These are phyloP conservation scores for Periophthalmus modestus DNA, from an alignment of 2,113 vertebrate species.

Conservation along the genomic window DNA sequence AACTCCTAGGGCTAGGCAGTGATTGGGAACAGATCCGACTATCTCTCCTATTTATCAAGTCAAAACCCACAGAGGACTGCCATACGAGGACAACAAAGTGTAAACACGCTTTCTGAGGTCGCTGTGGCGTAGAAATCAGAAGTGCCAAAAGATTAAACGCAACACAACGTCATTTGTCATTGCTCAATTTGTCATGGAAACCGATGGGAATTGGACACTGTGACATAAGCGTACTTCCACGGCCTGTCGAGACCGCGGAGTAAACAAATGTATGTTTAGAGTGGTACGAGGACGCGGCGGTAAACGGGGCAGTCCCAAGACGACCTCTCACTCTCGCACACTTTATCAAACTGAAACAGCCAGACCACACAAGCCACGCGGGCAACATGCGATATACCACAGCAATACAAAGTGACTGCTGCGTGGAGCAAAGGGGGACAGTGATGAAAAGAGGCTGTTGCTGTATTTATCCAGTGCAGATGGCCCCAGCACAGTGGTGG, in stretches of 20 bases:
- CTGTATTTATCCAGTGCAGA: neutral
- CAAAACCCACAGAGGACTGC: slow-evolving; percentile 28
- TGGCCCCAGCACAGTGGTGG: neutral
- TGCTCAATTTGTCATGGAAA: slow-evolving; percentile 43
- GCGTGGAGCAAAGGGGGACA: neutral
- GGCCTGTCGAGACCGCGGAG: slow-evolving; percentile 8
- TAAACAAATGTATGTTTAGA: slow-evolving; percentile 22
- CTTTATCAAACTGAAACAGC: slow-evolving; percentile 16
- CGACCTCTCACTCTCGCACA: slow-evolving; percentile 9
- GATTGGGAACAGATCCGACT: slow-evolving; percentile 48
- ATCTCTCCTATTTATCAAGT: slow-evolving; percentile 20
- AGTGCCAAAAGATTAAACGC: slow-evolving; percentile 43
- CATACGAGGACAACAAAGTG: slow-evolving; percentile 39
- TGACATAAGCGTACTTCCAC: slow-evolving; percentile 14
- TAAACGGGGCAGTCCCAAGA: slow-evolving; percentile 17
- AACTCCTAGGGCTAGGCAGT: slow-evolving; percentile 26
- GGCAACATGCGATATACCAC: neutral
- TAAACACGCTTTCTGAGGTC: slow-evolving; percentile 37
- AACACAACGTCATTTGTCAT: slow-evolving; percentile 30
- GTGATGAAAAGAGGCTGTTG: slow-evolving; percentile 4
- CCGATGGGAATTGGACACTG: slow-evolving; percentile 12
- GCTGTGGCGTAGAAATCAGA: slow-evolving; percentile 15
- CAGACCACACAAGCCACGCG: slow-evolving; percentile 1
- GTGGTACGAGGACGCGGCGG: slow-evolving; percentile 19
- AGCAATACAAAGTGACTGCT: neutral